phyloP scores from a whole-genome alignment of 2,797 vertebrate species.

The Danio tinwini region DNA sequence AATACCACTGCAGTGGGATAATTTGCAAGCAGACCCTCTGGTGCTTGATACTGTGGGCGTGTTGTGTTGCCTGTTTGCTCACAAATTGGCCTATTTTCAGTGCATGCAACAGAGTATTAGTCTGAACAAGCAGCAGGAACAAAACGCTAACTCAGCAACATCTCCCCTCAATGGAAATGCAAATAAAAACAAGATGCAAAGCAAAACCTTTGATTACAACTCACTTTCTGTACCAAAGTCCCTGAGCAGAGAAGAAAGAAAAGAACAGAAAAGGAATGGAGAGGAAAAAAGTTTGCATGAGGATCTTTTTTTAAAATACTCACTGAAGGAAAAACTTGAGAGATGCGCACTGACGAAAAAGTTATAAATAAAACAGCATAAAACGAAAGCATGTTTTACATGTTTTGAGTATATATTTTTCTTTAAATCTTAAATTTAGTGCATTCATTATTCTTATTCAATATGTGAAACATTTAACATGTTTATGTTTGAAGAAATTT shows the following conservation, averaged over 20 bases:
- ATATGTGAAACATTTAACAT: too few species aligned
- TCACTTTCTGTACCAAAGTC: conserved; percentile 72
- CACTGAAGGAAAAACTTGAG: too few species aligned
- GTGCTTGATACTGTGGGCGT: conserved; percentile 68
- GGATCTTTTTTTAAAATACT: neutral
- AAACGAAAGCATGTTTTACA: too few species aligned
- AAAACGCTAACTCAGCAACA: conserved; percentile 79
- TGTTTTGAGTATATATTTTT: too few species aligned
- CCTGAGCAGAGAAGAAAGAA: conserved; percentile 71
- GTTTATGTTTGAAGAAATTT: too few species aligned
- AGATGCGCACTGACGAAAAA: too few species aligned
- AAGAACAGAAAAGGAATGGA: conserved; percentile 62
- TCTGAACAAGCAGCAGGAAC: conserved; percentile 70
- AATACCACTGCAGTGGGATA: conserved; percentile 70
- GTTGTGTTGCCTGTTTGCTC: conserved; percentile 79
- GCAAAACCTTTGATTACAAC: conserved; percentile 76
- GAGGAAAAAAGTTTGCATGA: conserved; percentile 2
- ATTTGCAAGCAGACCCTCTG: conserved; percentile 68
- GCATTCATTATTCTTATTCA: too few species aligned
- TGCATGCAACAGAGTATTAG: conserved; percentile 70
- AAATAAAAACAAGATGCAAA: conserved; percentile 80
- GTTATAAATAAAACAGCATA: too few species aligned
- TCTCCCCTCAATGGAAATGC: conserved; percentile 75
- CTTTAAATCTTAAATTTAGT: too few species aligned
- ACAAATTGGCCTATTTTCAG: conserved; percentile 84